Percentiles rank a stretch among this genome's conserved stretches.
These are phyloP conservation scores for Pithecia hirsuta DNA, from an alignment of 2,797 vertebrate genomes.

Conservation along the genomic window DNA sequence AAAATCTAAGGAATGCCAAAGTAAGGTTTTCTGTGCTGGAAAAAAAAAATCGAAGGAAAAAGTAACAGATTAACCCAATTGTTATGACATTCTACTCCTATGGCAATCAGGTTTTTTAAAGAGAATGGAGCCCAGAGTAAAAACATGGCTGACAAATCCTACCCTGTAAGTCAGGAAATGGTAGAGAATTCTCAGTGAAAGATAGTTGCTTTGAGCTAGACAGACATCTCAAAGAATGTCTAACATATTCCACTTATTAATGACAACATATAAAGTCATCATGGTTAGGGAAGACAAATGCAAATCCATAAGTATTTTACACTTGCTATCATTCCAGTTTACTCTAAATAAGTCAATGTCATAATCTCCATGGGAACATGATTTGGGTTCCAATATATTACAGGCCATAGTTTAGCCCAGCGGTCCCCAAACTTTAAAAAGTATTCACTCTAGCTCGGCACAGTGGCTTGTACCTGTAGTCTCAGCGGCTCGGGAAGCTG, in stretches of 20 bases:
- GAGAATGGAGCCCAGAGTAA: not conserved
- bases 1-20: not conserved
- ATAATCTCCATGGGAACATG: not conserved
- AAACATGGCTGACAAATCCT: not conserved
- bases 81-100: not conserved
- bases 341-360: not conserved
- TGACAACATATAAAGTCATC: not conserved
- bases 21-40: not conserved
- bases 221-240: not conserved
- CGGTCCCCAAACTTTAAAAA: not conserved
- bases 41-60: conserved; percentile 11
- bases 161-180: not conserved
- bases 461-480: not conserved
- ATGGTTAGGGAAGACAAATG: not conserved
- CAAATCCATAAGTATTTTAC: not conserved
- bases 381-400: not conserved
- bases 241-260: not conserved
- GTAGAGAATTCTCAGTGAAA: not conserved
- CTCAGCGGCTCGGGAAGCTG: not conserved
- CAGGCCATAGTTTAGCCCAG: not conserved
- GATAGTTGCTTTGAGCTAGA: not conserved
- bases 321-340: not conserved
- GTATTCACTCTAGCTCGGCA: not conserved
- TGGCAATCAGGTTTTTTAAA: not conserved
- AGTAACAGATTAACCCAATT: not conserved